A percentile compares a stretch with the other conserved stretches of the same genome.
Evolutionary conservation across 2,797 vertebrate species (phyloP).

Genomic region (Macroramphosus scolopax): DNA sequence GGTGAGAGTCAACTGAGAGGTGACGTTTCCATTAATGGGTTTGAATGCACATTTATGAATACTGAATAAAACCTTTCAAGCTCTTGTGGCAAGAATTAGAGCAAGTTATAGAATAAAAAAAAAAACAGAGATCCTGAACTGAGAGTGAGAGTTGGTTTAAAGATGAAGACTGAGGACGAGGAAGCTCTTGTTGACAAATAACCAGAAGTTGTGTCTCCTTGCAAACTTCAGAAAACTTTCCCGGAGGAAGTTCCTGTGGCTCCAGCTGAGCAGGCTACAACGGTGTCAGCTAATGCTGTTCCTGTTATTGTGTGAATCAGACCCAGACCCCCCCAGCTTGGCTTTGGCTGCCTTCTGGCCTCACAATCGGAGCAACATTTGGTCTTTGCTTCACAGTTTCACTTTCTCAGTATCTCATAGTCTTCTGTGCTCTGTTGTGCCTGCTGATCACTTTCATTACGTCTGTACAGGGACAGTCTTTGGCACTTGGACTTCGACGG

Average conservation of each 20-base stretch:
- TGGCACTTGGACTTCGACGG: no score
- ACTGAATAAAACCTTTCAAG: no score
- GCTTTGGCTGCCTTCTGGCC: conserved; percentile 39
- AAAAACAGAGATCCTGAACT: no score
- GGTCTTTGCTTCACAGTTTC: conserved; percentile 32
- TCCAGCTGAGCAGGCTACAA: conserved; percentile 24
- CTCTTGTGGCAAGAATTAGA: no score
- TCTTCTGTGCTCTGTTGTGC: conserved; percentile 23
- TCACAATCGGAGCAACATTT: conserved; percentile 18
- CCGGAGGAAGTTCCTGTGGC: conserved; percentile 11
- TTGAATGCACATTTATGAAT: no score
- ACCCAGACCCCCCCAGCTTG: conserved; percentile 19
- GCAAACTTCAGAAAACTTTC: conserved; percentile 11
- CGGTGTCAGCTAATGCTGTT: conserved; percentile 38
- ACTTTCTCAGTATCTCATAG: conserved; percentile 8
- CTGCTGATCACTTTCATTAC: neutral
- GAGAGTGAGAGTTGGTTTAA: no score
- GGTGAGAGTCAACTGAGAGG: no score
- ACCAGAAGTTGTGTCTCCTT: neutral
- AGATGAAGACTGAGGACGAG: no score
- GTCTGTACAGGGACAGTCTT: no score
- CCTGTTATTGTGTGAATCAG: conserved; percentile 47
- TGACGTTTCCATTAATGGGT: no score
- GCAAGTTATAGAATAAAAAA: no score
- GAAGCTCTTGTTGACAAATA: no score